Evolutionary conservation across 2,888 invertebrate species (phyloP), one percentile per base, ranked within the genome.

Genomic region (Agrochola macilenta): DNA sequence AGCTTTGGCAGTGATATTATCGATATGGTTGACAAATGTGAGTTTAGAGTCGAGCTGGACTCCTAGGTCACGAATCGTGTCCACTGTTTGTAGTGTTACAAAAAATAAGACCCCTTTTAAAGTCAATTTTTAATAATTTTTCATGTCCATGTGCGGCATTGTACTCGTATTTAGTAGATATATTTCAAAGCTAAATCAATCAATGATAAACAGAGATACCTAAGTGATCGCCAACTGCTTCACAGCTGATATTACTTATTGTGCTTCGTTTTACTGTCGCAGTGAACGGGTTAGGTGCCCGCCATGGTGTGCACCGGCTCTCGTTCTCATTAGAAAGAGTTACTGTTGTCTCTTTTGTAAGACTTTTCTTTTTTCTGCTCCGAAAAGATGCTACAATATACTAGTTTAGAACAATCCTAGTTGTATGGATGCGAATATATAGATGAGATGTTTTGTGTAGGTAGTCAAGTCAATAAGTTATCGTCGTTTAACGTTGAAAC

Each of bases 271-370:
- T 49, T 73, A 64, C 11, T 74, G 54, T 73, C 26, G n/a, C 61
- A 14, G 39, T n/a, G 63, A 74, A 74, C 46, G 54, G 61, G 63
- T 81, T 63, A 57, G 54, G 46, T 72, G 35, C 39, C 61, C 23
- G 54, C 81, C 35, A 72, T 54, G 9, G 26, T 35, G 43, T 54
- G 46, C 46, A 35, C 60, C 71, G 54, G n/a, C 46, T 26, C 35
- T 46, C 39, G 54, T 11, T 73, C 61, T 78, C 78, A 81, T 78
- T 78, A 81, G 35, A 57, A 63, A 57, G 20, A 74, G 46, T 71
- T 20, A 49, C 54, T 81, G 20, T 57, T 57, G 39, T 57, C 57
- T 57, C 74, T 57, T 54, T 78, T 81, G 49, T 20, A 30, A 4
- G 1, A 20, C 7, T 46, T 23, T 54, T 46, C 26, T 49, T 63